Evolutionary conservation across 2,888 invertebrate species (phyloP), one percentile per base, ranked within the genome.

Genomic region (Oscheius myriophilus): DNA sequence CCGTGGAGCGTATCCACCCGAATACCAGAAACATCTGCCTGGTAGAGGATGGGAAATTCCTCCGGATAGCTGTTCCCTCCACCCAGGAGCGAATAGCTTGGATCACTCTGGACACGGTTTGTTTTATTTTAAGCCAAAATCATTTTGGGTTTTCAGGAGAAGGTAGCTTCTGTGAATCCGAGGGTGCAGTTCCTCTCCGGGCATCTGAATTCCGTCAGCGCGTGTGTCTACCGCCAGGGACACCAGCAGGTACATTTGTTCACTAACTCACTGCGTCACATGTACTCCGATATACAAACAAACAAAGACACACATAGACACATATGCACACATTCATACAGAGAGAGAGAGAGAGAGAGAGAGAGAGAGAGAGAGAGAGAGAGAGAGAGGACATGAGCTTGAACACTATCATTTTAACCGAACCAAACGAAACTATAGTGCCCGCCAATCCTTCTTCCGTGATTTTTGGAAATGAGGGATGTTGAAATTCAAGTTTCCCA

Each of bases 1-100:
- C 33, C 33, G 33, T 33, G 3, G 4, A 9, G 4, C 33, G 33
- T 6, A 33, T 46, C 2, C 61, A 61, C 25, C 61, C 61, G 21
- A 61, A 39, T 25, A 12, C 46, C 16, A 12, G 63, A 41, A 51
- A 63, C 41, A 7, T 63, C 12, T 41, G 33, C 33, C 16, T 63
- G 3, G 43, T 63, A 14, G 52, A 63, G 33, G 63, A 63, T 21
- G 63, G 63, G 23, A 33, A 43, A 52, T 42, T 23, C 41, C 43
- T 63, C 9, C 52, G 63, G n/a, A 43, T 63, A 2, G 63, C 39
- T 4, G 9, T 63, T 42, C 63, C 63, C 1, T 41, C 42, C 33
- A n/a, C 18, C 2, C 4, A 43, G 16, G 63, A 53, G 18, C 25
- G 52, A 14, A n/a, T 63, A 1, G 26, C 63, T 2, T 63, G 63